Conservation (phyloP, 2,888 invertebrate species). For the Caenorhabditis angaria region DNA sequence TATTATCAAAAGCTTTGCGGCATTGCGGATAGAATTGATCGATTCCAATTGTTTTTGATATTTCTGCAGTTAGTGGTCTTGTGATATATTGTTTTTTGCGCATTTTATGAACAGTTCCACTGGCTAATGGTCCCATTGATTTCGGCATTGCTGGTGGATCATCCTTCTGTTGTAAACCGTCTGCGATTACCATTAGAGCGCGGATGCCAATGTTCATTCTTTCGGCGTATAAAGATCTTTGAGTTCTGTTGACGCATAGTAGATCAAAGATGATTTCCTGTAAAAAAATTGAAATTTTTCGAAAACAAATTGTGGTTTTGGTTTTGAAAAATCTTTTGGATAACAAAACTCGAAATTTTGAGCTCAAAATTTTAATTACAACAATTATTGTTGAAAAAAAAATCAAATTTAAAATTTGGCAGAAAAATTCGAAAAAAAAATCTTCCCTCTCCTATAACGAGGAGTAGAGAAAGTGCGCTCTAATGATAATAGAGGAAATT, state of each 20-base stretch:
- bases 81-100: conserved; percentile 70
- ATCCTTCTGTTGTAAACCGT: conserved; percentile 96
- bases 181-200: conserved; percentile 96
- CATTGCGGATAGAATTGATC: conserved; percentile 95
- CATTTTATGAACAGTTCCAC: conserved; percentile 68
- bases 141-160: conserved; percentile 99
- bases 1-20: conserved; percentile 92
- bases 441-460: no score
- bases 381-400: no score
- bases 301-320: not conserved
- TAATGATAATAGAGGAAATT: no score
- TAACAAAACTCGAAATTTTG: no score
- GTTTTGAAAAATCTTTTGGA: no score
- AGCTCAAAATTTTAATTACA: no score
- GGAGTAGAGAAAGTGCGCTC: no score
- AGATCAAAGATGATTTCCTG: conserved; percentile 97
- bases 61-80: conserved; percentile 90
- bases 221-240: conserved; percentile 74
- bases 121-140: conserved; percentile 77
- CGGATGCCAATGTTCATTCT: conserved; percentile 97
- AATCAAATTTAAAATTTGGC: no score
- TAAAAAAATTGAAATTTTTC: conserved; percentile 75
- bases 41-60: conserved; percentile 94
- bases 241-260: conserved; percentile 85
- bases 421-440: no score